Percentiles rank a stretch among this genome's conserved stretches.
Conservation (phyloP, 2,113 vertebrate species). For the Mesoclemmys tuberculata region DNA sequence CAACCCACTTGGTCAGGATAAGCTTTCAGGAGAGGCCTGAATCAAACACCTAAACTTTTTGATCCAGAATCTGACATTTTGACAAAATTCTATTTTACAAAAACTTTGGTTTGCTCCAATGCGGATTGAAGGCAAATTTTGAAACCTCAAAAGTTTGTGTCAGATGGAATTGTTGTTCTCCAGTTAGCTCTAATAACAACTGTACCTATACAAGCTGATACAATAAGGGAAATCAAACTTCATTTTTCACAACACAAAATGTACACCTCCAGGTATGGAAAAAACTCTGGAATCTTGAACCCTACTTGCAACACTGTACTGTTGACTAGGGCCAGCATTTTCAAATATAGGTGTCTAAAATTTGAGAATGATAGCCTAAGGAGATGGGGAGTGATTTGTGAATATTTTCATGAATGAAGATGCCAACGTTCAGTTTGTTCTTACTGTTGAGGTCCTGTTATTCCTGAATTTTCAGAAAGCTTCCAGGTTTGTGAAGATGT, state of each 20-base stretch:
- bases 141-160: not conserved
- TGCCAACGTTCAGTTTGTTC: not conserved
- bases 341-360: not conserved
- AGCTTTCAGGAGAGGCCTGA: fast-evolving
- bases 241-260: not conserved
- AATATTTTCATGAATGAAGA: not conserved
- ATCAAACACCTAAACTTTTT: not conserved
- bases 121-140: not conserved
- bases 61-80: fast-evolving
- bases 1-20: too few relatives aligned
- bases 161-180: not conserved
- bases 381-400: not conserved
- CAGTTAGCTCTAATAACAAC: fast-evolving
- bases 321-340: not conserved
- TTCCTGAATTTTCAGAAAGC: not conserved
- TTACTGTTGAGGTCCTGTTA: not conserved
- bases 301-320: not conserved
- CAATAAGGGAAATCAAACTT: not conserved
- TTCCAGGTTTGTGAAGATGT: not conserved
- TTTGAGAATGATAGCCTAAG: not conserved
- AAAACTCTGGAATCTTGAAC: not conserved
- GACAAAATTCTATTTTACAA: not conserved
- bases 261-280: not conserved
- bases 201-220: not conserved
- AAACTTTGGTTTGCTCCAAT: not conserved